Conservation (phyloP, 1,140 invertebrate genomes). For the Hyles vespertilio region DNA sequence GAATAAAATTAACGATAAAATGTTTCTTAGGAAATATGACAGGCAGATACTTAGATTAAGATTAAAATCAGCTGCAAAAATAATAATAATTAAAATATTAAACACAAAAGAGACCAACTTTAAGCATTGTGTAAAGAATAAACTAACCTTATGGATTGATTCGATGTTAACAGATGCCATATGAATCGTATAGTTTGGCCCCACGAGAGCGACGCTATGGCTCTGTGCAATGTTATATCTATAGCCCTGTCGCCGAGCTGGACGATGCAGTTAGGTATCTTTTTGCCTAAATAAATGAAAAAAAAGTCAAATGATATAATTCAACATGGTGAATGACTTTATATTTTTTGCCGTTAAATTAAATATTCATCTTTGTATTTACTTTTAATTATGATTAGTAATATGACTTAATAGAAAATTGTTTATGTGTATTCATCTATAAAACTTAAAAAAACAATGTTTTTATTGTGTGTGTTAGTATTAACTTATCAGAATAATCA, state of each 20-base stretch:
- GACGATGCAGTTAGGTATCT: conserved; percentile 88
- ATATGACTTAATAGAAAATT: too few species aligned
- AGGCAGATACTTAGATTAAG: too few species aligned
- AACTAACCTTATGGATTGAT: conserved; percentile 86
- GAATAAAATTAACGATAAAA: too few species aligned
- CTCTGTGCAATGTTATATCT: conserved; percentile 91
- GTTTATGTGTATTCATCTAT: too few species aligned
- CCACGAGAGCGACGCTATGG: conserved; percentile 87
- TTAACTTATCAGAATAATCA: too few species aligned
- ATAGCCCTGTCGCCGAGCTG: conserved; percentile 95
- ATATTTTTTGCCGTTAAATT: neutral
- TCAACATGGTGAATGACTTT: neutral
- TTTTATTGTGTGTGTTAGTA: too few species aligned
- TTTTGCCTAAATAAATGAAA: conserved; percentile 79
- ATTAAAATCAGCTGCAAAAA: neutral
- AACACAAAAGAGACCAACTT: too few species aligned
- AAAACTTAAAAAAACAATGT: too few species aligned
- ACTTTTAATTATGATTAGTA: too few species aligned
- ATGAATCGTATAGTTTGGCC: conserved; percentile 92
- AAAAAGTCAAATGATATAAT: conserved; percentile 4
- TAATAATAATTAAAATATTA: neutral
- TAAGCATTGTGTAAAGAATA: neutral
- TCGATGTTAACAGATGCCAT: conserved; percentile 87
- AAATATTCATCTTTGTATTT: too few species aligned
- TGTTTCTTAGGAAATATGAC: too few species aligned